Evolutionary conservation across 2,888 invertebrate species (phyloP).

Genomic region (Romanomermis culicivorax): DNA sequence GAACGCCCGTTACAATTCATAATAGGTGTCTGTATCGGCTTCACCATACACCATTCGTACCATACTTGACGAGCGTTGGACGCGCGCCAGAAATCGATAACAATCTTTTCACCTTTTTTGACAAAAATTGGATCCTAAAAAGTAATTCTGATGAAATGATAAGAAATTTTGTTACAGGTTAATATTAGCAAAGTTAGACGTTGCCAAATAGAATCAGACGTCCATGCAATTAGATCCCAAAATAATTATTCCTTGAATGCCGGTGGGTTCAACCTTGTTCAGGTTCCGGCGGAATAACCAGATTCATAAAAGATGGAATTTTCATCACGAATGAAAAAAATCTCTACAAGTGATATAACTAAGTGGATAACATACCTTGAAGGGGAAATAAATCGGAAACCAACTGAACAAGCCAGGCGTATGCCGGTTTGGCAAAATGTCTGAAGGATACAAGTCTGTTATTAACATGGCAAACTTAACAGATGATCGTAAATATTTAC

Average conservation of each 20-base stretch:
- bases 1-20: conserved; percentile 7
- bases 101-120: conserved; percentile 15
- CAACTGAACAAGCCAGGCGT: conserved; percentile 85
- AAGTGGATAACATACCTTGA: conserved; percentile 11
- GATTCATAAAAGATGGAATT: background rate
- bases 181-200: too few relatives aligned
- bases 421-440: conserved; percentile 63
- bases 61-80: conserved; percentile 20
- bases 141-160: background rate
- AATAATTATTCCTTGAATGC: background rate
- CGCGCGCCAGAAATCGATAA: conserved; percentile 18
- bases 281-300: background rate
- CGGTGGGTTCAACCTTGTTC: background rate
- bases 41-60: conserved; percentile 23
- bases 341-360: background rate
- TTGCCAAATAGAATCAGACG: background rate
- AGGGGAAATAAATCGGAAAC: conserved; percentile 87
- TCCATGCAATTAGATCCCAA: background rate
- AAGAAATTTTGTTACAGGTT: too few relatives aligned
- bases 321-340: background rate
- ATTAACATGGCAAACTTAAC: background rate
- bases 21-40: conserved; percentile 7
- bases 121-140: conserved; percentile 14
- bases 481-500: conserved; percentile 31
- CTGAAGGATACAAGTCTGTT: conserved; percentile 16